Conservation (phyloP, 1,140 invertebrate species). For the Gonioctena quinquepunctata region DNA sequence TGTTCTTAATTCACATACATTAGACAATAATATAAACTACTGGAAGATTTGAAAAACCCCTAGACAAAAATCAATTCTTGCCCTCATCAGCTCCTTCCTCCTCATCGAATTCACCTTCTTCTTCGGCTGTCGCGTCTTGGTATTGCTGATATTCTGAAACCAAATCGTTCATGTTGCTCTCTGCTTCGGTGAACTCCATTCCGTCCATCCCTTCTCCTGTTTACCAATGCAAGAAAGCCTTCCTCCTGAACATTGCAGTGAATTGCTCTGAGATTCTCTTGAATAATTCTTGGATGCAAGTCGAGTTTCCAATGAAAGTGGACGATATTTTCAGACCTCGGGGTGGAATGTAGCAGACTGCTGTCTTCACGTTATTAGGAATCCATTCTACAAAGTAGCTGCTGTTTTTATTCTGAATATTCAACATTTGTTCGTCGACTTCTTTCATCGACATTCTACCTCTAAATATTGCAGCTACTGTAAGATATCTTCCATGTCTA, state of each 20-base stretch:
- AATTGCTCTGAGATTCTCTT: slow-evolving; percentile 71
- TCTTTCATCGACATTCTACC: slow-evolving; percentile 74
- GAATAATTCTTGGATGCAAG: slow-evolving; percentile 72
- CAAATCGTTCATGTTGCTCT: slow-evolving; percentile 80
- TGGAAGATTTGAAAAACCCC: no score
- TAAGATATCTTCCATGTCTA: slow-evolving; percentile 72
- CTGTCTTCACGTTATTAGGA: slow-evolving; percentile 75
- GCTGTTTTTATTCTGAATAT: slow-evolving; percentile 83
- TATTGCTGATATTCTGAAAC: slow-evolving; percentile 90
- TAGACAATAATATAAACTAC: no score
- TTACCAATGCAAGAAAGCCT: slow-evolving; percentile 81
- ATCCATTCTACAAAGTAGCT: slow-evolving; percentile 86
- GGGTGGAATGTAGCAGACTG: slow-evolving; percentile 75
- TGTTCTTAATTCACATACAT: no score
- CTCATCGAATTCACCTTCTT: slow-evolving; percentile 71
- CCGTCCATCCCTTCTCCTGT: slow-evolving; percentile 87
- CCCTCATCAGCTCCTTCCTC: slow-evolving; percentile 64
- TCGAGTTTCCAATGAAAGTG: slow-evolving; percentile 74
- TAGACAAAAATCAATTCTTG: no score
- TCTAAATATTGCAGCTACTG: slow-evolving; percentile 75
- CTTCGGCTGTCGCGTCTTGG: slow-evolving; percentile 75
- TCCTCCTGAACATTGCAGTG: slow-evolving; percentile 75
- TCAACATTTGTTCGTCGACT: slow-evolving; percentile 73
- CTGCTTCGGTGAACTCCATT: slow-evolving; percentile 81
- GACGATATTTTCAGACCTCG: slow-evolving; percentile 73